Conservation (phyloP, 2,888 invertebrate species). For the Trissolcus japonicus region DNA sequence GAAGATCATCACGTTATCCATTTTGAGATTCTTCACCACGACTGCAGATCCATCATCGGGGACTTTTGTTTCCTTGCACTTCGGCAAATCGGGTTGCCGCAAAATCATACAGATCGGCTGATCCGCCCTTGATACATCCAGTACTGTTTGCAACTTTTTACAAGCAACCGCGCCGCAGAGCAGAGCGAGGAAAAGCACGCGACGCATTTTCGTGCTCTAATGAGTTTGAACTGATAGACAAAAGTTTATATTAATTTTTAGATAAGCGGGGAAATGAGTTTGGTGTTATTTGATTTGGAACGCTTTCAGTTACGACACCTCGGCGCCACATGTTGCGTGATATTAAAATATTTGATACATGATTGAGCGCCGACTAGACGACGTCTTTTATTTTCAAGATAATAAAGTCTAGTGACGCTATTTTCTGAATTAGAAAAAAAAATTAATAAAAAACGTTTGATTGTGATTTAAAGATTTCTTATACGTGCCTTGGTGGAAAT, state of each 20-base stretch:
- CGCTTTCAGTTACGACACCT: not conserved
- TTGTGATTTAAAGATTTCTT: not conserved
- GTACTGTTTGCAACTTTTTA: constrained; percentile 4
- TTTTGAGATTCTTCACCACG: not conserved
- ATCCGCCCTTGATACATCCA: constrained; percentile 1
- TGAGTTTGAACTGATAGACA: too few relatives aligned
- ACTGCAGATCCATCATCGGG: not conserved
- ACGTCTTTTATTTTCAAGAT: not conserved
- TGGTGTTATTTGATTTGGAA: not conserved
- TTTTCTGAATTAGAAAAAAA: not conserved
- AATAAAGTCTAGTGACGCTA: not conserved
- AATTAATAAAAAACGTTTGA: too few relatives aligned
- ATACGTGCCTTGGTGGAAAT: not conserved
- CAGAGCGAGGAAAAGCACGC: not conserved
- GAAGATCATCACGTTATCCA: constrained; percentile 1
- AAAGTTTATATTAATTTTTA: not conserved
- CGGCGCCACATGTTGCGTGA: constrained; percentile 1
- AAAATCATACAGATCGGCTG: not conserved
- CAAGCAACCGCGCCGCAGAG: not conserved
- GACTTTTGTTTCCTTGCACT: not conserved
- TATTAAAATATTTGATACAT: constrained; percentile 5
- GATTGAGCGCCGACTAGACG: not conserved
- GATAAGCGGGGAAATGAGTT: not conserved
- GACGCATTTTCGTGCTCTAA: not conserved
- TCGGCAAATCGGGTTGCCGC: not conserved